Percentiles rank a stretch among this genome's conserved stretches.
These are phyloP conservation scores for Athalia circularis DNA, from an alignment of 2,888 invertebrate genomes.

Conservation along the genomic window DNA sequence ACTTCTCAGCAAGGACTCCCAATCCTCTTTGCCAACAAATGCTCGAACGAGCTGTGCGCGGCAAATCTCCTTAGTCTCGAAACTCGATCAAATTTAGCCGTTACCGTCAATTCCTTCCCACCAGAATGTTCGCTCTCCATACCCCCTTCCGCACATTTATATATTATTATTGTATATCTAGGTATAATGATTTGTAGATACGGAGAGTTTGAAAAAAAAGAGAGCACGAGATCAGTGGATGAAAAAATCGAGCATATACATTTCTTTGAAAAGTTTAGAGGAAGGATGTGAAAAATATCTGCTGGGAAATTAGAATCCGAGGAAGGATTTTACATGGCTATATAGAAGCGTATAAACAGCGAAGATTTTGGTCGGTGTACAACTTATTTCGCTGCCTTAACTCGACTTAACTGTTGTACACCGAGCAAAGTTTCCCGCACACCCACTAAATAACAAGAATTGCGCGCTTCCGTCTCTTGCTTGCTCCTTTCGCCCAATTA, in stretches of 20 bases:
- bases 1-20: constrained; percentile 53
- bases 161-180: constrained; percentile 21
- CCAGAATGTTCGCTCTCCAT: neutral
- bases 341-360: neutral
- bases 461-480: constrained; percentile 56
- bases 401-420: constrained; percentile 41
- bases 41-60: constrained; percentile 62
- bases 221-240: neutral
- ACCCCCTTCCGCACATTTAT: constrained; percentile 22
- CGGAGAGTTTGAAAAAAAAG: too few relatives aligned
- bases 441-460: constrained; percentile 64
- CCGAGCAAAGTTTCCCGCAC: constrained; percentile 23
- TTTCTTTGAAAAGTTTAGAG: neutral
- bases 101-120: constrained; percentile 19
- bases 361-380: constrained; percentile 30
- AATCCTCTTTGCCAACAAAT: constrained; percentile 70
- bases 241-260: neutral
- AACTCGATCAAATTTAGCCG: constrained; percentile 69
- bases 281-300: neutral
- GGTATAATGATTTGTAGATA: neutral
- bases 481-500: constrained; percentile 67
- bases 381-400: constrained; percentile 37
- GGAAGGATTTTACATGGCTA: neutral
- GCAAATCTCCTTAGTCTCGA: constrained; percentile 68
- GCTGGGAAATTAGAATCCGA: neutral